Conservation (phyloP, 2,888 invertebrate genomes). For the Eupithecia vulgata region DNA sequence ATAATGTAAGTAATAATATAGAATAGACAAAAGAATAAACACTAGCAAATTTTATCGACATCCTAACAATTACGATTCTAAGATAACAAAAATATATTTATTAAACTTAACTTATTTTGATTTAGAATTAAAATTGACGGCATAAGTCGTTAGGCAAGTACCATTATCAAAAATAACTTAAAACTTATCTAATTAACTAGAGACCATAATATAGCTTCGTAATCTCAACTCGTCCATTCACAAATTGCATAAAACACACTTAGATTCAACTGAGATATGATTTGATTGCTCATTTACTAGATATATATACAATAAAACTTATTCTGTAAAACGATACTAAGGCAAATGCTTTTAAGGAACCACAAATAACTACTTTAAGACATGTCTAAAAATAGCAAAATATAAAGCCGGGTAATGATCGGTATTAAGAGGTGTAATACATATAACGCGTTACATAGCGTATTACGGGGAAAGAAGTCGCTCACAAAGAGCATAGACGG, state of each 20-base stretch:
- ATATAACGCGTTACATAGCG: background rate
- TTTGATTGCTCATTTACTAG: conserved; percentile 37
- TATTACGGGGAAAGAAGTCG: background rate
- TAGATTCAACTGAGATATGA: conserved; percentile 45
- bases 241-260: conserved; percentile 40
- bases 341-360: conserved; percentile 80
- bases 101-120: conserved; percentile 19
- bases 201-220: conserved; percentile 24
- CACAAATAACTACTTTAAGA: conserved; percentile 58
- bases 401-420: background rate
- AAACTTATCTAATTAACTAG: conserved; percentile 23
- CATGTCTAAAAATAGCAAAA: conserved; percentile 32
- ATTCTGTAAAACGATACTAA: conserved; percentile 50
- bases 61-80: conserved; percentile 10
- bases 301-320: conserved; percentile 49
- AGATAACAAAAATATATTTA: conserved; percentile 20
- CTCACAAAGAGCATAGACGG: background rate
- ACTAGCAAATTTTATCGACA: conserved; percentile 25
- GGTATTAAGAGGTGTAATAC: background rate
- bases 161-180: conserved; percentile 24
- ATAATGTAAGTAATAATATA: background rate
- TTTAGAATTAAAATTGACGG: conserved; percentile 37
- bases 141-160: conserved; percentile 41
- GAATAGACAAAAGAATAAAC: conserved; percentile 3
- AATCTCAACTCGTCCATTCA: conserved; percentile 23